Evolutionary conservation across 2,797 vertebrate genomes (phyloP).

Genomic region (Uromys caudimaculatus): DNA sequence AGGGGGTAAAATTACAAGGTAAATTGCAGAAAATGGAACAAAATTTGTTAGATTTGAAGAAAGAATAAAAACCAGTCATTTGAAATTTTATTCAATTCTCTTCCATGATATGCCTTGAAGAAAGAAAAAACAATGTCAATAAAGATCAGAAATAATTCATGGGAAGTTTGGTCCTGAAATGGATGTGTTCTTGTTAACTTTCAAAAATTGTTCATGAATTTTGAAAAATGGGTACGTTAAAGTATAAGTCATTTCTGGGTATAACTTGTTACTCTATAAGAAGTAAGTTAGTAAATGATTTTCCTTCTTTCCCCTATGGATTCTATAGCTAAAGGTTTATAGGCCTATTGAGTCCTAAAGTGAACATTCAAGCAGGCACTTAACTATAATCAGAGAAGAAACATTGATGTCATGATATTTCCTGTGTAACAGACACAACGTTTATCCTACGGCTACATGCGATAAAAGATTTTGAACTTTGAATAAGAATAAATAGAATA

Average conservation of each 20-base stretch:
- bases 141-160: background rate
- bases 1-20: background rate
- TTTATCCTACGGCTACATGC: background rate
- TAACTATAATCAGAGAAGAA: conserved; percentile 19
- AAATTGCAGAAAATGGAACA: background rate
- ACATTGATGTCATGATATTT: conserved; percentile 1
- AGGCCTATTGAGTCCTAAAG: background rate
- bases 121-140: conserved; percentile 10
- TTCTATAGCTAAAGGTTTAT: background rate
- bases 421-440: background rate
- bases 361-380: background rate
- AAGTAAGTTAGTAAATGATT: background rate
- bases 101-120: background rate
- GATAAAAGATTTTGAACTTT: conserved; percentile 54
- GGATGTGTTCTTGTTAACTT: background rate
- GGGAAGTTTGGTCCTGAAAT: conserved; percentile 11
- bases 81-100: conserved; percentile 14
- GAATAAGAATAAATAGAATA: conserved; percentile 36
- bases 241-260: background rate
- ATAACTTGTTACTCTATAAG: conserved; percentile 6
- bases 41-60: background rate
- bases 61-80: conserved; percentile 31
- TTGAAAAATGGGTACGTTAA: background rate
- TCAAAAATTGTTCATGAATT: conserved; percentile 14
- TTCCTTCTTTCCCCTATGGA: background rate